A percentile compares a stretch with the other conserved stretches of the same genome.
Conservation (phyloP, 2,113 vertebrate genomes). For the Pteronura brasiliensis region DNA sequence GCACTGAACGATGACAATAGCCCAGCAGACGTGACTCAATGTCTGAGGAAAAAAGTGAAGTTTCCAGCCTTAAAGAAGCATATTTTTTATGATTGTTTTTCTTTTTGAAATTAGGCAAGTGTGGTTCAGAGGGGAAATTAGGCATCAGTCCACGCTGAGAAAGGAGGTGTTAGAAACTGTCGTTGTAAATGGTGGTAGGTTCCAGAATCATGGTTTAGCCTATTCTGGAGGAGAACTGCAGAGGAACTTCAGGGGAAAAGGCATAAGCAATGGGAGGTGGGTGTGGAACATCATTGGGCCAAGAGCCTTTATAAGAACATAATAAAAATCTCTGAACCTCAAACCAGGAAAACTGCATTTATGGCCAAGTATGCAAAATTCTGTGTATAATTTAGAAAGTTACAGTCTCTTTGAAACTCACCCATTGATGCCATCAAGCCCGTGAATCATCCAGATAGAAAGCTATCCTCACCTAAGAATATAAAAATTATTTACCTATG, state of each 20-base stretch:
- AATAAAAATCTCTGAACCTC: neutral
- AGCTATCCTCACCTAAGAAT: neutral
- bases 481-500: accelerated
- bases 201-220: neutral
- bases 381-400: neutral
- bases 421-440: accelerated
- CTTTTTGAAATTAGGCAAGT: neutral
- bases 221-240: neutral
- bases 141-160: neutral
- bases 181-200: accelerated
- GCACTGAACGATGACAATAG: neutral
- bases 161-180: neutral
- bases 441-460: neutral
- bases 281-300: accelerated
- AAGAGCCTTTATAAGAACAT: neutral
- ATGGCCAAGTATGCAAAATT: neutral
- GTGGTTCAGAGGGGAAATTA: neutral
- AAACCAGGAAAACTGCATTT: neutral
- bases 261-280: accelerated
- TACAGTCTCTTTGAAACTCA: neutral
- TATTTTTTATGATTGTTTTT: neutral
- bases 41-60: neutral
- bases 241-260: neutral
- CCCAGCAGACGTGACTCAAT: neutral
- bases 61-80: neutral